Conservation (phyloP, 1,140 invertebrate species). For the Aporrectodea caliginosa region DNA sequence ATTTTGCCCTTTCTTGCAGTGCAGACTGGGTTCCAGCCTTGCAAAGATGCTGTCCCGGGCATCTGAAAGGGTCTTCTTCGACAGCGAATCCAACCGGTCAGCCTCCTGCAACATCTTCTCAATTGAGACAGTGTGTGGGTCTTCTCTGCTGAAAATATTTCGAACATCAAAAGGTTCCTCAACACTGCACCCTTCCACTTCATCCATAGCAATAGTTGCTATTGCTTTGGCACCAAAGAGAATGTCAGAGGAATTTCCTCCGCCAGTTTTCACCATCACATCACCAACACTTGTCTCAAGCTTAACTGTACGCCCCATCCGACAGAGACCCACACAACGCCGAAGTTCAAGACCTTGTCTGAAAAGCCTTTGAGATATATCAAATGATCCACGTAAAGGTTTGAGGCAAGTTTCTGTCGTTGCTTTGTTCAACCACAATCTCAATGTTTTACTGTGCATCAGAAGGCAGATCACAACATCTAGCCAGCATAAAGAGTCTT, state of each 20-base stretch:
- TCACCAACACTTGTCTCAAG: constrained; percentile 21
- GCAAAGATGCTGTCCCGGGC: constrained; percentile 46
- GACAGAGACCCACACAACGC: not conserved
- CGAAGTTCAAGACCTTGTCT: not conserved
- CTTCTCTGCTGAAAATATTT: not conserved
- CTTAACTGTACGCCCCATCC: not conserved
- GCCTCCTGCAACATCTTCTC: not conserved
- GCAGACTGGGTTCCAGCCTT: constrained; percentile 40
- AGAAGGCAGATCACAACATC: constrained; percentile 48
- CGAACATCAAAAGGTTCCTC: not conserved
- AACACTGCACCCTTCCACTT: not conserved
- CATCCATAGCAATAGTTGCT: not conserved
- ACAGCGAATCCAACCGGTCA: constrained; percentile 3
- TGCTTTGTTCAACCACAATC: not conserved
- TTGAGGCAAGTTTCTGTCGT: not conserved
- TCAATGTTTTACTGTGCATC: constrained; percentile 42
- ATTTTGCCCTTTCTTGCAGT: constrained; percentile 46
- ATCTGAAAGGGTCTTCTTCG: constrained; percentile 40
- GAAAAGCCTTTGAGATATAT: not conserved
- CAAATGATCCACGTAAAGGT: not conserved
- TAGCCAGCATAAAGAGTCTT: constrained; percentile 51
- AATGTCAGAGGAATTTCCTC: not conserved
- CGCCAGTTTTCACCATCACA: constrained; percentile 14
- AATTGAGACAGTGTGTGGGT: not conserved
- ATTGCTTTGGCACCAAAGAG: not conserved